Base-by-base conservation (phyloP, 1,140 invertebrate genomes). In the Drosophila kohkoa region DNA sequence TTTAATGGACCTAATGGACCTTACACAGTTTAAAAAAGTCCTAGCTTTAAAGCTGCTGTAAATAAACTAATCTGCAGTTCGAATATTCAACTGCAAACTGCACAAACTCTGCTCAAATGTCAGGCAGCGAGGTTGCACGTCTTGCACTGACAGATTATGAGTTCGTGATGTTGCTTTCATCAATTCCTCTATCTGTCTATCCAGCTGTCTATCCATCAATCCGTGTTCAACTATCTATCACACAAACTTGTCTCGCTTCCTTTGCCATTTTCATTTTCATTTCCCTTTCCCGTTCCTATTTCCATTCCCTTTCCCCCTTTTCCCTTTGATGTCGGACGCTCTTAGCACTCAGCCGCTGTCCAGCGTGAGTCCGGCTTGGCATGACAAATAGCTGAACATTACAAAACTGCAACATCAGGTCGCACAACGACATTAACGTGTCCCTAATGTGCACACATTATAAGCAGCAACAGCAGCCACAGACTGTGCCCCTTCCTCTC, bases 391-490 rank as follows among this genome's bases (percentile, higher is more conserved):
- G 83, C 75, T 82, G 63, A 49, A 57, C 64, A 81, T 75, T 78
- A 81, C 68, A 63, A 51, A 85, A 83, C 60, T 88, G 83, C 79
- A 87, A 82, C 83, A 87, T 55, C 72, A 75, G 76, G 58, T 35
- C 43, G 43, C 52, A 65, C 52, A 59, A 72, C 8, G 35, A 66
- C 85, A 88, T 82, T 75, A 88, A 68, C 80, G 75, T 65, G 76
- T 63, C 55, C 58, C 82, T 82, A 82, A 87, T 86, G 82, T 76
- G 79, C 55, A 71, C 82, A 86, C 77, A 86, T 86, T 86, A 86
- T 75, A 68, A 77, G 68, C 67, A 43, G 45, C 25, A 10, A 65
- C 55, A 20, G 16, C 32, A 51, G 11, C 8, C 20, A 32, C 28
- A 57, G 11, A 4, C 15, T 45, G 25, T 13, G 38, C 13, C 10